phyloP scores from a whole-genome alignment of 2,113 vertebrate genomes.

The Coptodon bakossiorum region DNA sequence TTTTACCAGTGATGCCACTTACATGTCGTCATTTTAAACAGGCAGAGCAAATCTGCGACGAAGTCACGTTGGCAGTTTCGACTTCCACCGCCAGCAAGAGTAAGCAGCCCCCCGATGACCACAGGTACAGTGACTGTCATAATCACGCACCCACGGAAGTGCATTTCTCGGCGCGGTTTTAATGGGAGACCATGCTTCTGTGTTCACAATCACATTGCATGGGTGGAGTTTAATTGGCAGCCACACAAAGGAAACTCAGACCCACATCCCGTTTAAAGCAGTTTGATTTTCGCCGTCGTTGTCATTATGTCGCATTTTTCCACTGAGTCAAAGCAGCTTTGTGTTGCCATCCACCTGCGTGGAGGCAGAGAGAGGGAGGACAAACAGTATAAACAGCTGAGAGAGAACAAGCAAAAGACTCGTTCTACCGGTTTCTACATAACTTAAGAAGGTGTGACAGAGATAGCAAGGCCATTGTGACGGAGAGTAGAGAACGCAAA shows the following conservation, averaged over 20 bases:
- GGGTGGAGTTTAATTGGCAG: neutral
- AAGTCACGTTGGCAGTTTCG: conserved; percentile 71
- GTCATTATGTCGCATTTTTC: neutral
- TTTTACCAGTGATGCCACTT: conserved; percentile 15
- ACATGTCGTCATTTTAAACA: conserved; percentile 5
- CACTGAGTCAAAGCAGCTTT: conserved; percentile 3
- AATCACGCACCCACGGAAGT: neutral
- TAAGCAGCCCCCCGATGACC: conserved; percentile 47
- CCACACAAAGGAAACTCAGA: neutral
- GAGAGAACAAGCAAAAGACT: conserved; percentile 23
- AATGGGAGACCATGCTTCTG: neutral
- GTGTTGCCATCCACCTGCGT: conserved; percentile 1
- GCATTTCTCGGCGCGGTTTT: neutral
- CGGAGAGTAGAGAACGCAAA: neutral
- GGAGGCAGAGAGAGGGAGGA: neutral
- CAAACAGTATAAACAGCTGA: conserved; percentile 54
- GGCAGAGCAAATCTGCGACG: conserved; percentile 75
- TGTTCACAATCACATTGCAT: neutral
- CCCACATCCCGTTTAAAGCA: neutral
- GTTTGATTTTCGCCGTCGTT: neutral
- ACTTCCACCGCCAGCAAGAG: conserved; percentile 42
- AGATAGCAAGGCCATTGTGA: conserved; percentile 55
- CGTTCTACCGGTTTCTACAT: conserved; percentile 68
- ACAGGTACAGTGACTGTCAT: conserved; percentile 60
- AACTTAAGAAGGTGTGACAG: conserved; percentile 74